Evolutionary conservation across 2,797 vertebrate species (phyloP).

Genomic region (Sebastiscus tertius): DNA sequence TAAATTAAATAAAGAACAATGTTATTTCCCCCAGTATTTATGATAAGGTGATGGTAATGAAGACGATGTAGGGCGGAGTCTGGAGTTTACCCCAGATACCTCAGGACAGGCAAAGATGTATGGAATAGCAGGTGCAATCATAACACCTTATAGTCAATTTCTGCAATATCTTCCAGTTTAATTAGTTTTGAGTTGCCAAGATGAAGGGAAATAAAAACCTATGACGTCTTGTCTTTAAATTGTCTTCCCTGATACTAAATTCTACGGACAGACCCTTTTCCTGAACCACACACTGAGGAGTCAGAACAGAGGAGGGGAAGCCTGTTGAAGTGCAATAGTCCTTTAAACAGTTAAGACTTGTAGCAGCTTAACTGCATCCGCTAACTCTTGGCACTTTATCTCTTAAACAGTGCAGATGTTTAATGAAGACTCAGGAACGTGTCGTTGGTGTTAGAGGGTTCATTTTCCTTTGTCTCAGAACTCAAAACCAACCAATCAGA

Average conservation of each 20-base stretch:
- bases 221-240: conserved; percentile 12
- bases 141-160: neutral
- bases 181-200: conserved; percentile 4
- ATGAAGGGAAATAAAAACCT: conserved; percentile 17
- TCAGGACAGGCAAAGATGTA: conserved; percentile 11
- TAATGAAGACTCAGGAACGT: conserved; percentile 72
- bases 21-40: no score
- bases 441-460: conserved; percentile 33
- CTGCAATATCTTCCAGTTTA: neutral
- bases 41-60: neutral
- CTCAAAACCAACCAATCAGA: conserved; percentile 42
- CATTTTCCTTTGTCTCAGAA: conserved; percentile 38
- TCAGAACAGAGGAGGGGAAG: neutral
- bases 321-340: conserved; percentile 62
- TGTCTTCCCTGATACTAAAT: conserved; percentile 45
- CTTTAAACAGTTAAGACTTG: conserved; percentile 61
- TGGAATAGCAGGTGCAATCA: conserved; percentile 6
- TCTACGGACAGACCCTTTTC: neutral
- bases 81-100: neutral
- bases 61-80: neutral
- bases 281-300: neutral
- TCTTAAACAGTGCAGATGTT: conserved; percentile 47
- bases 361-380: conserved; percentile 55
- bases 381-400: conserved; percentile 57
- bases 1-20: neutral